Evolutionary conservation across 2,888 invertebrate species (phyloP), one percentile per base, ranked within the genome.

Genomic region (Sericinus montela): DNA sequence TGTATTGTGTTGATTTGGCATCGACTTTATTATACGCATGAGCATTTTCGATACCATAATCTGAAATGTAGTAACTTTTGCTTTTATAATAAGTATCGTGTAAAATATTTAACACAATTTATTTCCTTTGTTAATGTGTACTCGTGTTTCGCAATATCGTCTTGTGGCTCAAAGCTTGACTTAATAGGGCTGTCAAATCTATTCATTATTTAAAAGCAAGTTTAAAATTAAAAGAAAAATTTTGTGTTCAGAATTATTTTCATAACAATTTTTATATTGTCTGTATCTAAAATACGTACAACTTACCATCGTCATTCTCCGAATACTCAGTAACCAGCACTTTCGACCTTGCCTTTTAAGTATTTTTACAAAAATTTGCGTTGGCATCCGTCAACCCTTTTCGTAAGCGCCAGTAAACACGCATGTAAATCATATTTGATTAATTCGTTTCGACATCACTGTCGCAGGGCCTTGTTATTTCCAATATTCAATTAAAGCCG

Each of bases 401-500:
- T n/a, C 6, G 13, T 11, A 23, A 23, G 30, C 41, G 37, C 23
- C 38, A 37, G 13, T 36, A 37, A 35, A 29, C 50, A 45, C 37
- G 50, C 45, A 32, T 51, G 63, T 67, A 68, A 66, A 75, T 77
- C 72, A 73, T 72, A 73, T 72, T 72, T 72, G 72, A 79, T 76
- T 75, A 76, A 78, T 77, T 69, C 57, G 65, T 72, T 75, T 66
- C 73, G 64, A 71, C 69, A 76, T 57, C 65, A 62, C 62, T 53
- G 51, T 53, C 58, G 54, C 53, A 54, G 46, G 36, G 62, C 68
- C 62, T 57, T 65, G 64, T 73, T 70, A 72, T 76, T 71, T 75
- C 65, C 69, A 69, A 77, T 77, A 76, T 80, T 78, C 76, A 79
- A 80, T 79, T 76, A 79, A 76, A 67, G 62, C 62, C 56, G 74